Base-by-base conservation (phyloP, 2,888 invertebrate species). In the Nebria salina region DNA sequence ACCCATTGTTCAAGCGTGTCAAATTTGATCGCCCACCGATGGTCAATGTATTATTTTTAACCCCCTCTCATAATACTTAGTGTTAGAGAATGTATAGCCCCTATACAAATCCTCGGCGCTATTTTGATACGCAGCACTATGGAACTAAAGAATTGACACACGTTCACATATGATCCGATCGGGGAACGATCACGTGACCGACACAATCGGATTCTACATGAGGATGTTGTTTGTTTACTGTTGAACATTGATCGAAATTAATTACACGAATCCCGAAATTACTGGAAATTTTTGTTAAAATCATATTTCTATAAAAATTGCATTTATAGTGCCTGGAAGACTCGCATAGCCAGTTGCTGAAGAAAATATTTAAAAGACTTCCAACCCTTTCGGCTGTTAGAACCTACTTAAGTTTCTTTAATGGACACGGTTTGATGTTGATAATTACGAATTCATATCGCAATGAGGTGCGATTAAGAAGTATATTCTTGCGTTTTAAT, bases 11-110 rank as follows among this genome's bases (percentile, higher is more conserved):
- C 82, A 82, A 83, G 84, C 84, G 84, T 85, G 84, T 84, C 85
- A 85, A 86, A 86, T 85, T 84, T 85, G 84, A 81, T 84, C 83
- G 82, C 83, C 83, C 84, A 84, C 76, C 26, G 72, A 84, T 85
- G 85, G 86, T 85, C 85, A 85, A 85, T 85, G 86, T 84, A 85
- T 86, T 86, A 86, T 86, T 86, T 85, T 86, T 86, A 86, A 84
- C 84, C 84, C 79, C 74, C 65, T 41, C 78, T 34, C 78, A 54
- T 54, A 54, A 54, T 54, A 54, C 54, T 54, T 54, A 15, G 25
- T 70, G 70, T 70, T 70, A 26, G 20, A 70, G 70, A 70, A 70
- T 70, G 70, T 34, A 34, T 25, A 11, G 65, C 73, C 70, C 70
- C 34, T 34, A 26, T 54, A 34, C 34, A 34, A 70, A 26, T 70